Percentiles rank a stretch among this genome's conserved stretches.
Conservation (phyloP, 2,888 invertebrate genomes). For the Dichetophora obliterata region DNA sequence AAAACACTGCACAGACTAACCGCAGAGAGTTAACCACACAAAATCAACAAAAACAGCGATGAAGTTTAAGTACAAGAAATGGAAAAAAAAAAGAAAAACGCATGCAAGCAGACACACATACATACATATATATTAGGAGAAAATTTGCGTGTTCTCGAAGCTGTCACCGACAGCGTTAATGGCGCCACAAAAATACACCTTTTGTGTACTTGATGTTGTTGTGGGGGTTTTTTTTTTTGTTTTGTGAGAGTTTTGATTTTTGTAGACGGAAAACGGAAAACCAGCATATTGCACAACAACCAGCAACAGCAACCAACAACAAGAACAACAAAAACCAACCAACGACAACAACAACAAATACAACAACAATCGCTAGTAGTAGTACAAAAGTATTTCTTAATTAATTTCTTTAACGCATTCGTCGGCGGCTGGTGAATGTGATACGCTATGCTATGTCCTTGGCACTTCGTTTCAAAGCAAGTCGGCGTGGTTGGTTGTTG, state of each 20-base stretch:
- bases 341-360: too few species aligned
- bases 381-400: constrained; percentile 34
- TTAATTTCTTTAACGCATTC: constrained; percentile 16
- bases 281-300: constrained; percentile 31
- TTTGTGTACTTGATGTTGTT: constrained; percentile 3
- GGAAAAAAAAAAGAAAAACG: too few species aligned
- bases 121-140: background rate
- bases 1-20: background rate
- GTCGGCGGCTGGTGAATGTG: background rate
- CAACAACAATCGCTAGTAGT: background rate
- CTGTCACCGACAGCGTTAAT: constrained; percentile 21
- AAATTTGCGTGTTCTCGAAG: constrained; percentile 27
- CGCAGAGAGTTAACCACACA: background rate
- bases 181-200: constrained; percentile 15
- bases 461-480: background rate
- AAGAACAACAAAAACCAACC: background rate
- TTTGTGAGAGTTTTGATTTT: background rate
- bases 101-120: too few species aligned
- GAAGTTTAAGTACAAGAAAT: too few species aligned
- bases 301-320: constrained; percentile 1
- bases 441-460: background rate
- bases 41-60: background rate
- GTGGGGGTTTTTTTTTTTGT: background rate
- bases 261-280: background rate
- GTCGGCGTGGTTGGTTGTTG: background rate